A percentile compares a stretch with the other conserved stretches of the same genome.
These are phyloP conservation scores for Silurus aristotelis DNA, from an alignment of 2,797 vertebrate genomes.

Conservation along the genomic window DNA sequence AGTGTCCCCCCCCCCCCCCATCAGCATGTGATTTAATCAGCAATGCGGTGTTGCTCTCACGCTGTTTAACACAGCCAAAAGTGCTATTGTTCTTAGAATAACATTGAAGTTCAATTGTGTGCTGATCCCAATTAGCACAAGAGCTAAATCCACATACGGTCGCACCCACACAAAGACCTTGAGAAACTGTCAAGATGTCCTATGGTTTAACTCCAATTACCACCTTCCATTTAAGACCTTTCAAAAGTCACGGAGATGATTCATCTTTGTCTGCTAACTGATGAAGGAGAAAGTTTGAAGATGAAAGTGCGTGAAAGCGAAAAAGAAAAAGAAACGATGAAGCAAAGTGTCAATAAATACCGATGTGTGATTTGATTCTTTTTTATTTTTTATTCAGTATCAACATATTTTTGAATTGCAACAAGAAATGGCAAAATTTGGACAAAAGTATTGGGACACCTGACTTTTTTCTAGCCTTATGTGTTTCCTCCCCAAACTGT, in stretches of 20 bases:
- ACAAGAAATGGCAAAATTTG: not conserved
- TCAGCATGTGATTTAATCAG: not conserved
- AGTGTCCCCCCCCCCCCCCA: not conserved
- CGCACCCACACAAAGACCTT: not conserved
- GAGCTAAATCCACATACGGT: not conserved
- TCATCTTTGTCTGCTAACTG: conserved; percentile 1
- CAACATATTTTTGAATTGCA: not conserved
- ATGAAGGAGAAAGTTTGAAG: not conserved
- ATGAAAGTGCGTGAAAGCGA: not conserved
- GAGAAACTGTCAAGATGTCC: conserved; percentile 20
- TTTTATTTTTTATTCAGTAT: not conserved
- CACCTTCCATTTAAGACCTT: conserved; percentile 11
- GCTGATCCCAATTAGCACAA: conserved; percentile 38
- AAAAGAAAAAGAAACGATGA: not conserved
- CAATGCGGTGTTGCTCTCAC: not conserved
- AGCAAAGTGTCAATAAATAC: not conserved
- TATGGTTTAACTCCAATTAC: conserved; percentile 30
- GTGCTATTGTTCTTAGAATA: too few relatives aligned
- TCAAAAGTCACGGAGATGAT: conserved; percentile 11
- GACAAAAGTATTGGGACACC: too few relatives aligned
- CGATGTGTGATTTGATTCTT: not conserved
- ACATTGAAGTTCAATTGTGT: conserved; percentile 21
- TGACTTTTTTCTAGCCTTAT: too few relatives aligned
- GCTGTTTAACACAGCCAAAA: conserved; percentile 5
- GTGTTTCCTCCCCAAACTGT: too few relatives aligned